A percentile compares a stretch with the other conserved stretches of the same genome.
phyloP scores from a whole-genome alignment of 2,888 invertebrate genomes.

The Abscondita cerata region DNA sequence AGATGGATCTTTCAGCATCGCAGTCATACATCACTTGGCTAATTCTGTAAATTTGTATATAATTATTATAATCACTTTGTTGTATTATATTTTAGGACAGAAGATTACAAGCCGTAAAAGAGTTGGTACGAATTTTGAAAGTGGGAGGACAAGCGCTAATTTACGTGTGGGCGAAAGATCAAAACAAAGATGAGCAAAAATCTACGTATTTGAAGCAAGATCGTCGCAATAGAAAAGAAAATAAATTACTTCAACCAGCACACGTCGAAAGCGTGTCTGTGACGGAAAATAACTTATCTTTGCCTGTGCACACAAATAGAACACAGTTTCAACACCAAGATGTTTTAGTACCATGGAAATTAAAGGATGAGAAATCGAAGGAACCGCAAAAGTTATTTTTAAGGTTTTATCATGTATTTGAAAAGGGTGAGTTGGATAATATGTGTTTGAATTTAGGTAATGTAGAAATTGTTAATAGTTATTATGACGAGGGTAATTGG shows the following conservation, averaged over 20 bases:
- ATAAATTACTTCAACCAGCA: conserved; percentile 33
- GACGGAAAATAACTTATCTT: conserved; percentile 44
- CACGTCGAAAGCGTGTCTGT: neutral
- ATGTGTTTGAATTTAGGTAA: conserved; percentile 66
- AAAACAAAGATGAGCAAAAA: conserved; percentile 69
- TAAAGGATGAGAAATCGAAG: conserved; percentile 62
- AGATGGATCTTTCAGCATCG: conserved; percentile 91
- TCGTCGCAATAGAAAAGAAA: conserved; percentile 59
- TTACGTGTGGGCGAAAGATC: conserved; percentile 97
- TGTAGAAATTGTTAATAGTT: conserved; percentile 69
- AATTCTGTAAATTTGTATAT: conserved; percentile 72
- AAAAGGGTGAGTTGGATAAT: conserved; percentile 77
- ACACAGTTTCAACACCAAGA: conserved; percentile 91
- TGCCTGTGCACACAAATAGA: conserved; percentile 89
- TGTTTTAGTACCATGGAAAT: conserved; percentile 94
- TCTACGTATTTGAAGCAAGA: conserved; percentile 75
- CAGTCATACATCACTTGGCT: conserved; percentile 95
- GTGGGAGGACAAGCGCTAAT: conserved; percentile 80
- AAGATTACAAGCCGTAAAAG: conserved; percentile 74
- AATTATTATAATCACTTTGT: conserved; percentile 5
- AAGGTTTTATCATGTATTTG: conserved; percentile 94
- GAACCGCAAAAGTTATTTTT: conserved; percentile 65
- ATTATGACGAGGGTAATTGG: conserved; percentile 98
- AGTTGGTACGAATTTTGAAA: conserved; percentile 78
- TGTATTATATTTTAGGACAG: conserved; percentile 64